Base-by-base conservation (phyloP, 2,113 vertebrate species). In the Elgaria multicarinata region DNA sequence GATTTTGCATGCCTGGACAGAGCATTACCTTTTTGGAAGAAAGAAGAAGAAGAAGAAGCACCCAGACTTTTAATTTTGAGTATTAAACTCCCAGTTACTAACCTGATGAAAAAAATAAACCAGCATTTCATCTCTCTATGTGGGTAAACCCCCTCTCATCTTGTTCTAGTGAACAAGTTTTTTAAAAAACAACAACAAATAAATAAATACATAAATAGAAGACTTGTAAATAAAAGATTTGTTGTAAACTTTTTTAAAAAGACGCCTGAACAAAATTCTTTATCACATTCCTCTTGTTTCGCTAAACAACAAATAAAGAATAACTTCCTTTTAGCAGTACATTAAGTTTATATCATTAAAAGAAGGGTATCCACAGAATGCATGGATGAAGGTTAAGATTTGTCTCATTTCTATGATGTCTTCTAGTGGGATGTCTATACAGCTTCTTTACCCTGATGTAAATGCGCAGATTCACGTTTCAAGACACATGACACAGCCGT, bases 361-460 rank as follows among this genome's bases (percentile, higher is more conserved):
- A 64, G 64, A 69, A 72, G 9, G 28, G 67, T 53, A 36, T 9
- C 33, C 31, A n/a, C 58, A 84, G 33, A 33, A 26, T 53, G 2
- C 20, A 22, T 3, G 4, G 16, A n/a, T 33, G 58, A 80, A 22
- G 78, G 64, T 90, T 93, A 84, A 50, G 13, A 81, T 93, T 92
- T 87, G 88, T 95, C 83, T 83, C 88, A 2, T 92, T 94, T 89
- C 89, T 80, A n/a, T n/a, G n/a, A n/a, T n/a, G n/a, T n/a, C n/a
- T n/a, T n/a, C n/a, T n/a, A n/a, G n/a, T n/a, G n/a, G n/a, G n/a
- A n/a, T n/a, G n/a, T n/a, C n/a, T n/a, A n/a, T n/a, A n/a, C n/a
- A n/a, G n/a, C n/a, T n/a, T n/a, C n/a, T n/a, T n/a, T n/a, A n/a
- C n/a, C n/a, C n/a, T n/a, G n/a, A n/a, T n/a, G n/a, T n/a, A n/a